Evolutionary conservation across 2,888 invertebrate genomes (phyloP).

Genomic region (Xanthorhoe designata): DNA sequence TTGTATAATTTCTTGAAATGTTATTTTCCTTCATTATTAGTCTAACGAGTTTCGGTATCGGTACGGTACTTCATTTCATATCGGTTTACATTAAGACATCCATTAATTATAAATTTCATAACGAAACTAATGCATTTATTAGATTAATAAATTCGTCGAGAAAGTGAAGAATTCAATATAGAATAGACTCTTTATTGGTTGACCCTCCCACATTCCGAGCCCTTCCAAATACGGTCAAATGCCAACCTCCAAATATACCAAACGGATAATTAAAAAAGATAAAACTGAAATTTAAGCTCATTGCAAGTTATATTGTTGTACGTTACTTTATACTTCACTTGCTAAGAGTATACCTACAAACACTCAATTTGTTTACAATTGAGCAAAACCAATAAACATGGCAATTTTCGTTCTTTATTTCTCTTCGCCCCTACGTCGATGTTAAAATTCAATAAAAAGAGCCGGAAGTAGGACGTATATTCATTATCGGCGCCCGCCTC

Average conservation of each 20-base stretch:
- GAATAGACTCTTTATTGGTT: constrained; percentile 43
- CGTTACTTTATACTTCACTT: neutral
- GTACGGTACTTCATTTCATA: neutral
- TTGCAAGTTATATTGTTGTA: neutral
- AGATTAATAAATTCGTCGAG: constrained; percentile 42
- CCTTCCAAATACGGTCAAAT: constrained; percentile 61
- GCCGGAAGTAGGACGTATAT: constrained; percentile 56
- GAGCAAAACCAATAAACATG: constrained; percentile 39
- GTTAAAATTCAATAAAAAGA: constrained; percentile 54
- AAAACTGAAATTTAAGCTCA: constrained; percentile 3
- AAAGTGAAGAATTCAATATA: constrained; percentile 61
- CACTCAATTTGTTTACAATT: constrained; percentile 30
- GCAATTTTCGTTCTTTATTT: constrained; percentile 42
- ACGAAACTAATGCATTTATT: constrained; percentile 19
- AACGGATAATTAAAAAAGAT: constrained; percentile 28
- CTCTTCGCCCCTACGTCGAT: constrained; percentile 46
- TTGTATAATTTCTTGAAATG: constrained; percentile 18
- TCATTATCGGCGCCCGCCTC: constrained; percentile 65
- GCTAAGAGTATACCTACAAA: constrained; percentile 16
- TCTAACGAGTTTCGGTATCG: neutral
- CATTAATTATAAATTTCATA: neutral
- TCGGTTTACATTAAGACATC: neutral
- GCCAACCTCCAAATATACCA: constrained; percentile 50
- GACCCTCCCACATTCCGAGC: constrained; percentile 57
- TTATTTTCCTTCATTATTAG: constrained; percentile 6